These are phyloP conservation scores for Tetramorium bicarinatum DNA, from an alignment of 2,888 invertebrate species.

Conservation along the genomic window DNA sequence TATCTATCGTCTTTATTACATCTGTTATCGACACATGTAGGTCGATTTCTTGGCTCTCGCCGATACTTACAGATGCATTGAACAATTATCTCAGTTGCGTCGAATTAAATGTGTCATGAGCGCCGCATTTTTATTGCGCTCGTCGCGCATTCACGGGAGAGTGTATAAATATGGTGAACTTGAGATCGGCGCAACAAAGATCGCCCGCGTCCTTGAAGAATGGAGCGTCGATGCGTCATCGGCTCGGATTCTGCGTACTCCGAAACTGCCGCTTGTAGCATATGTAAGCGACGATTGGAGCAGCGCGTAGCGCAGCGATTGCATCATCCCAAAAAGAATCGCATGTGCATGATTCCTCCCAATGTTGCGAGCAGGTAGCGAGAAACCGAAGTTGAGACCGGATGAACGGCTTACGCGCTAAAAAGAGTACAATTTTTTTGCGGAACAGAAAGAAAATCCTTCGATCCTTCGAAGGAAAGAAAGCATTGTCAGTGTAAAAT, in stretches of 20 bases:
- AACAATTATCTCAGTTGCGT: not conserved
- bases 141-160: not conserved
- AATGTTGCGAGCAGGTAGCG: too few species aligned
- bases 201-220: constrained; percentile 30
- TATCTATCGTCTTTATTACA: not conserved
- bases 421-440: not conserved
- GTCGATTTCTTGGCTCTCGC: not conserved
- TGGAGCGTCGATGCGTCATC: constrained; percentile 41
- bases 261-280: constrained; percentile 13
- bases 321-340: constrained; percentile 40
- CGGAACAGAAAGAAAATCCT: too few species aligned
- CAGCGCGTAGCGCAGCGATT: not conserved
- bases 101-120: not conserved
- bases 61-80: not conserved
- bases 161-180: constrained; percentile 46
- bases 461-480: too few species aligned
- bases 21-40: too few species aligned
- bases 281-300: not conserved
- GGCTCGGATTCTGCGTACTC: not conserved
- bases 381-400: too few species aligned
- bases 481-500: too few species aligned
- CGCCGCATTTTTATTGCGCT: constrained; percentile 13
- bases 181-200: constrained; percentile 24
- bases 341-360: too few species aligned
- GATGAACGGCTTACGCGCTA: too few species aligned